These are phyloP conservation scores for Nesidiocoris tenuis DNA, from an alignment of 2,888 invertebrate genomes.

Conservation along the genomic window DNA sequence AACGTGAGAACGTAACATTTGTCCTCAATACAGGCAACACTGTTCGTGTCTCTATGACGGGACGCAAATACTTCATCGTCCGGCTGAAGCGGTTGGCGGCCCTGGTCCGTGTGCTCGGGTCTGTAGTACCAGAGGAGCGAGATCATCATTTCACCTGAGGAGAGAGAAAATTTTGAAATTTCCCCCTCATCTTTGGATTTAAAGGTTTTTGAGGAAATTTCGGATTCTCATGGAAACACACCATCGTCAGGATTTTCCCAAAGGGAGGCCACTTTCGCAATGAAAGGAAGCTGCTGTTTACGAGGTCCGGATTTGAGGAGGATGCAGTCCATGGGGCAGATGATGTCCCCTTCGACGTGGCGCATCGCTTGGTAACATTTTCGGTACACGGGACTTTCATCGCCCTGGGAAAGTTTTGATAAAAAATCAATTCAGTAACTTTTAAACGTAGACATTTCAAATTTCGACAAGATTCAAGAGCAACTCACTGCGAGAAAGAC, in stretches of 20 bases:
- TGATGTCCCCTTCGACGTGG: slow-evolving; percentile 83
- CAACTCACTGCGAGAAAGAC: slow-evolving; percentile 81
- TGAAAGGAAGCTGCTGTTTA: slow-evolving; percentile 86
- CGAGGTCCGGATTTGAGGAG: slow-evolving; percentile 80
- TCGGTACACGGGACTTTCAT: slow-evolving; percentile 70
- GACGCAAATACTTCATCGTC: slow-evolving; percentile 94
- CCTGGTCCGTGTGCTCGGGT: slow-evolving; percentile 93
- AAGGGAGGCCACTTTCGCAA: slow-evolving; percentile 89
- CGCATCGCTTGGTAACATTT: slow-evolving; percentile 88
- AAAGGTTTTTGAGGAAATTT: slow-evolving; percentile 9
- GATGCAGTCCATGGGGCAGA: slow-evolving; percentile 86
- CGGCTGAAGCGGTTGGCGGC: slow-evolving; percentile 74
- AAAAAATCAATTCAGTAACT: background rate
- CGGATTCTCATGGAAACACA: too few relatives aligned
- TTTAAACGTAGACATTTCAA: too few relatives aligned
- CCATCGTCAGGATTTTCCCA: slow-evolving; percentile 95
- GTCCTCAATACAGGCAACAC: slow-evolving; percentile 96
- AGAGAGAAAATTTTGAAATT: too few relatives aligned
- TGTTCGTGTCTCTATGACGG: slow-evolving; percentile 90
- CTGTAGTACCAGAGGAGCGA: slow-evolving; percentile 96
- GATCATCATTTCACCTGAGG: slow-evolving; percentile 98
- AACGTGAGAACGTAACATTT: slow-evolving; percentile 95
- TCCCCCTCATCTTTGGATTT: too few relatives aligned
- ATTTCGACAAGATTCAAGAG: background rate
- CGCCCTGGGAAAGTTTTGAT: slow-evolving; percentile 67